phyloP scores from a whole-genome alignment of 1,140 invertebrate genomes.

The Pogonus chalceus region DNA sequence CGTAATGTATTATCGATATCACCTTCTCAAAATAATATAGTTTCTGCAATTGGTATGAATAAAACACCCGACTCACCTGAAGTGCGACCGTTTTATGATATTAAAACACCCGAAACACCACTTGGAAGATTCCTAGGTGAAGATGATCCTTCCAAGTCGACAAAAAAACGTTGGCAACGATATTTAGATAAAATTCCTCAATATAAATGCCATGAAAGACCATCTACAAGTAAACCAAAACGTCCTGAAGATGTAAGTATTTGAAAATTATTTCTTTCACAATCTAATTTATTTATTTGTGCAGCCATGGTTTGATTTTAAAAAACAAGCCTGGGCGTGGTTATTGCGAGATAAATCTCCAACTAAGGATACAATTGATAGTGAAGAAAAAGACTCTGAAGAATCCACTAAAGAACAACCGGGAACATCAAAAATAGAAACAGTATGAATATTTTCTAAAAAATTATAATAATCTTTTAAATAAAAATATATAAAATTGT shows the following conservation, averaged over 20 bases:
- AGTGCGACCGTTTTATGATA: constrained; percentile 32
- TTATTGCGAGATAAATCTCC: neutral
- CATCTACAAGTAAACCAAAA: too few species aligned
- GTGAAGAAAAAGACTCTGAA: neutral
- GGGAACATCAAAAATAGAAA: neutral
- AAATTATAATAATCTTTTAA: too few species aligned
- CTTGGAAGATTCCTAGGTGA: constrained; percentile 40
- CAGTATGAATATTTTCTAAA: neutral
- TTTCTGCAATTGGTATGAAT: neutral
- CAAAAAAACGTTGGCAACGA: constrained; percentile 40
- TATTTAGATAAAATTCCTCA: constrained; percentile 41
- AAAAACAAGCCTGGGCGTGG: constrained; percentile 33
- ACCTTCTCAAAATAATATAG: neutral
- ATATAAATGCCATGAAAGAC: constrained; percentile 20
- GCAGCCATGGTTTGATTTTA: constrained; percentile 44
- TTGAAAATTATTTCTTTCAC: too few species aligned
- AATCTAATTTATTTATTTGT: too few species aligned
- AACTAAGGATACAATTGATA: neutral
- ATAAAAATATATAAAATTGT: neutral
- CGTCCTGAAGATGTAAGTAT: too few species aligned
- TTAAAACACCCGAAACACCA: constrained; percentile 45
- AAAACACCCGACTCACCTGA: neutral
- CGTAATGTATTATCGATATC: neutral
- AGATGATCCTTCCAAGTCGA: constrained; percentile 39
- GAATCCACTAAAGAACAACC: neutral